Conservation (phyloP, 2,888 invertebrate genomes). For the Mamestra brassicae region DNA sequence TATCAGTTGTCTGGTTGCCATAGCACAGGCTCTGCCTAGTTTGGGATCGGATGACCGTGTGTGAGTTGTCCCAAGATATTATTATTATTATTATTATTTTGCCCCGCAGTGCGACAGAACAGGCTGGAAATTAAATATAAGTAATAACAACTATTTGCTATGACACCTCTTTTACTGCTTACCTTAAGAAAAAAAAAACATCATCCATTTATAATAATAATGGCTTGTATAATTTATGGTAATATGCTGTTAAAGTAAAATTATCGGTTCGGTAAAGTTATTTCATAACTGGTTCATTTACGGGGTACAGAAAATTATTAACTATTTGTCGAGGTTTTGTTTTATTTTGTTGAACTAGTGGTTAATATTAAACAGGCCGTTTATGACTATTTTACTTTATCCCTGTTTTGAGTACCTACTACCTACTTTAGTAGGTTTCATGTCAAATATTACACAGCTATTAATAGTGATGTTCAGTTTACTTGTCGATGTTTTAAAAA, state of each 20-base stretch:
- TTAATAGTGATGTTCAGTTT: constrained; percentile 23
- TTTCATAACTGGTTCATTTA: constrained; percentile 38
- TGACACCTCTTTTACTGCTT: constrained; percentile 33
- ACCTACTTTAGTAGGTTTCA: not conserved
- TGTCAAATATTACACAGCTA: constrained; percentile 30
- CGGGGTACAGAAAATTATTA: constrained; percentile 28
- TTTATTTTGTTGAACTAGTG: constrained; percentile 7
- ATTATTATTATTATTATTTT: not conserved
- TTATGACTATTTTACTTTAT: constrained; percentile 10
- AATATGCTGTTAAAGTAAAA: constrained; percentile 47
- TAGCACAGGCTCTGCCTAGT: no score
- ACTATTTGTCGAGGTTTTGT: constrained; percentile 1
- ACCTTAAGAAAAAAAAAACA: constrained; percentile 24
- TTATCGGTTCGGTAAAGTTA: constrained; percentile 41
- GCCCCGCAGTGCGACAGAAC: constrained; percentile 13
- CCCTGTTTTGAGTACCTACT: not conserved
- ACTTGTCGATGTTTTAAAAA: not conserved
- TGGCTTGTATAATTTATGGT: constrained; percentile 37
- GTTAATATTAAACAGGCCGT: constrained; percentile 8
- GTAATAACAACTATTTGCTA: constrained; percentile 25
- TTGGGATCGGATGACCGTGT: no score
- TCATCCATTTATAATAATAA: constrained; percentile 36
- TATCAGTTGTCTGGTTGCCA: no score
- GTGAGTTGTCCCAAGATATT: no score
- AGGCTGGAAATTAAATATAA: constrained; percentile 4